phyloP scores from a whole-genome alignment of 1,140 invertebrate species.

The Conus betulinus region DNA sequence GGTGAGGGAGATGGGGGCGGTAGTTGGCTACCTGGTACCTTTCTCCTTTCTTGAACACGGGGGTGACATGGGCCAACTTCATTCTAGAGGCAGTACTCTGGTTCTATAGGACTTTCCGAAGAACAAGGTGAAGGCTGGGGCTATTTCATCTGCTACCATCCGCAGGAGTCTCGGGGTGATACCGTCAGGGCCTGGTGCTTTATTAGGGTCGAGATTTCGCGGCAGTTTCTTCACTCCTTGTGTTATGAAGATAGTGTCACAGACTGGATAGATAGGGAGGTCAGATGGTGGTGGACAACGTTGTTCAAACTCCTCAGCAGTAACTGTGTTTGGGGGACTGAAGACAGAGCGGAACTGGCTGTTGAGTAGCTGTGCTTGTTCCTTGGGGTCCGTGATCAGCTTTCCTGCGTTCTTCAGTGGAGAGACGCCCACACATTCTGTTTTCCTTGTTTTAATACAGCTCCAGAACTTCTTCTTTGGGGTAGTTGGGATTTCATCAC shows the following conservation, averaged over 20 bases:
- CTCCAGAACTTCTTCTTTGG: too few relatives aligned
- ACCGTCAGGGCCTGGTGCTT: constrained; percentile 41
- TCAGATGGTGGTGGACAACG: too few relatives aligned
- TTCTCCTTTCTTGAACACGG: constrained; percentile 51
- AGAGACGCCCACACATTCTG: too few relatives aligned
- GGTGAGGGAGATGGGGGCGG: constrained; percentile 52
- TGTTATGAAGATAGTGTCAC: not conserved
- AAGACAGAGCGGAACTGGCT: constrained; percentile 2
- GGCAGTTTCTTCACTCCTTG: constrained; percentile 27
- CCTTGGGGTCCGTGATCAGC: too few relatives aligned
- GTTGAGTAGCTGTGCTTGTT: not conserved
- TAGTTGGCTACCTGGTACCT: constrained; percentile 46
- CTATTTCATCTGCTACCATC: constrained; percentile 27
- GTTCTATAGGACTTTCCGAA: constrained; percentile 34
- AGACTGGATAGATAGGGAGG: not conserved
- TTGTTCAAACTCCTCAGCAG: not conserved
- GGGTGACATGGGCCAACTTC: constrained; percentile 45
- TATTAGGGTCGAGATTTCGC: constrained; percentile 33
- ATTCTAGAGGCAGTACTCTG: constrained; percentile 38
- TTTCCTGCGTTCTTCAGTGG: too few relatives aligned
- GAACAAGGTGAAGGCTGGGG: constrained; percentile 35
- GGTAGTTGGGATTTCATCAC: too few relatives aligned
- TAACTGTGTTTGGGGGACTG: not conserved
- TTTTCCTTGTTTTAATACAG: too few relatives aligned
- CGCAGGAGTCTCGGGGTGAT: constrained; percentile 25